Conservation (phyloP, 1,140 invertebrate species). For the Himalopsyche phryganea region DNA sequence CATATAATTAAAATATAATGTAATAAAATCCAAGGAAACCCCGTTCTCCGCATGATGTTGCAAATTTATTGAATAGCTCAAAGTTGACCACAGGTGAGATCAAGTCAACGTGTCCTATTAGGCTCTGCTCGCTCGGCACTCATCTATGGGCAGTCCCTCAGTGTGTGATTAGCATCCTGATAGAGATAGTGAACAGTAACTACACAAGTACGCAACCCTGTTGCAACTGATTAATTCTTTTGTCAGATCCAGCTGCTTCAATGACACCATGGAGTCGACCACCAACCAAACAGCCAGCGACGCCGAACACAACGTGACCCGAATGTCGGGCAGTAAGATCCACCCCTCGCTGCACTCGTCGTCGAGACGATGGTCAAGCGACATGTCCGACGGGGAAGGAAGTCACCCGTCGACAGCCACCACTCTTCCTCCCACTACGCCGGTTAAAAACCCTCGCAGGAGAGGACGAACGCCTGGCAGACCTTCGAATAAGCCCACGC, state of each 20-base stretch:
- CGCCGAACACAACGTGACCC: constrained; percentile 22
- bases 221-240: not conserved
- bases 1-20: no score
- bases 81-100: no score
- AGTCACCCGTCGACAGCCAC: constrained; percentile 3
- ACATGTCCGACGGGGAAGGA: constrained; percentile 11
- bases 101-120: no score
- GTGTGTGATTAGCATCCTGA: no score
- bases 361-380: constrained; percentile 20
- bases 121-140: no score
- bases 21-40: no score
- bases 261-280: constrained; percentile 42
- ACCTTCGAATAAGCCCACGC: not conserved
- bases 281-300: constrained; percentile 33
- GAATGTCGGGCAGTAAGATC: constrained; percentile 14
- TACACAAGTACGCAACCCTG: no score
- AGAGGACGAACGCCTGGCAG: constrained; percentile 16
- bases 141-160: no score
- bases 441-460: constrained; percentile 21
- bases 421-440: constrained; percentile 26
- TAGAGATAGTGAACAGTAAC: no score
- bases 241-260: constrained; percentile 38
- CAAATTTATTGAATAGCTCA: no score
- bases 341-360: not conserved
- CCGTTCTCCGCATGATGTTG: no score